Evolutionary conservation across 2,797 vertebrate genomes (phyloP), one percentile per base, ranked within the genome.

Genomic region (Malurus splendens): DNA sequence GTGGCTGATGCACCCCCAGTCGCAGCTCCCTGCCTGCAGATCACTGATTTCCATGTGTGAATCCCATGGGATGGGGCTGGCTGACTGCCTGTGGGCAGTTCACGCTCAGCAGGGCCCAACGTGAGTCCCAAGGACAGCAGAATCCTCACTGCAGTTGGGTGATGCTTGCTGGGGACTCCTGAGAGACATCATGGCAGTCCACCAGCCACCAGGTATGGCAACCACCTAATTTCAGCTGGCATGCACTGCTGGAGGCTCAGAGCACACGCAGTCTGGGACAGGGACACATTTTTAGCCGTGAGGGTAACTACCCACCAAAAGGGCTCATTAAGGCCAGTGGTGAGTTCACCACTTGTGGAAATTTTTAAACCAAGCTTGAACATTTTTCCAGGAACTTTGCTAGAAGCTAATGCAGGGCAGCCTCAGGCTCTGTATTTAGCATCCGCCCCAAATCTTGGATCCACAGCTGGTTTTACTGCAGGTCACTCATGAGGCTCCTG

Each of bases 341-440:
- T 62, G 38, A 86, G 39, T 56, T 86, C 67, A 71, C 54, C 55
- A 48, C 78, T 81, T 70, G 57, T 56, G 74, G 62, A 71, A 77
- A 60, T 51, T 77, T 77, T 88, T 62, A 90, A 90, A 74, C 45
- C 54, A 47, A 56, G 70, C 59, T 45, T 62, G 74, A 28, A 22
- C 42, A 55, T 86, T 90, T 88, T 80, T 77, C 77, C 44, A 88
- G 77, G 76, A 87, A 76, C 86, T 65, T 45, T 86, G 70, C 68
- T 87, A 76, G 81, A 79, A 90, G 52, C 30, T 61, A 68, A 51
- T 22, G 33, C 51, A 67, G 90, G 82, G 67, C 78, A 81, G 81
- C 61, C 47, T n/a, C n/a, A 48, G 73, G 41, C 28, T 80, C 61
- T 55, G 45, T 32, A 74, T 60, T 73, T 61, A 93, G 74, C 33